phyloP scores from a whole-genome alignment of 2,113 vertebrate genomes.

The Pantherophis guttatus region DNA sequence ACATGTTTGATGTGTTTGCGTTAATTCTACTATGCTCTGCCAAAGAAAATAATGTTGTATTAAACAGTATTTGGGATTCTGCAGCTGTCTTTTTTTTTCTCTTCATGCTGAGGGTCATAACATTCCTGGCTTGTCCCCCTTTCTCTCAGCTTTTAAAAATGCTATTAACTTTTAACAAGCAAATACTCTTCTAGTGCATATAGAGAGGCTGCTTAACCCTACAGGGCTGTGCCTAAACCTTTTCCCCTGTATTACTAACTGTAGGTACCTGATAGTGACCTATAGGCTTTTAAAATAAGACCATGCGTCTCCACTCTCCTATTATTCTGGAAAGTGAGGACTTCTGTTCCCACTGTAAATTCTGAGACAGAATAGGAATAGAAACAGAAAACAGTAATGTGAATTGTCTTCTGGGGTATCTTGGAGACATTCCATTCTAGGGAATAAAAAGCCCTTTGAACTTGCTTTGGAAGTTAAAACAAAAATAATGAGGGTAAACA shows the following conservation, averaged over 20 bases:
- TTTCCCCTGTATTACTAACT: background rate
- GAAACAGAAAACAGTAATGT: constrained; percentile 8
- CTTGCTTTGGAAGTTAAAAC: constrained; percentile 22
- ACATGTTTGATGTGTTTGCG: background rate
- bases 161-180: constrained; percentile 32
- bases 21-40: background rate
- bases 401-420: background rate
- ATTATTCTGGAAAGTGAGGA: background rate
- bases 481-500: background rate
- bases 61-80: constrained; percentile 1
- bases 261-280: background rate
- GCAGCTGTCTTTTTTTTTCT: background rate
- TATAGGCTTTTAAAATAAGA: constrained; percentile 10
- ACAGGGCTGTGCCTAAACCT: background rate
- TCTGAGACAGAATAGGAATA: constrained; percentile 1
- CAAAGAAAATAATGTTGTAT: background rate
- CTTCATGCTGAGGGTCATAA: background rate
- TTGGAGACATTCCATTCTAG: background rate
- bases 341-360: background rate
- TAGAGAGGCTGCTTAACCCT: constrained; percentile 25
- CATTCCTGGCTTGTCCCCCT: background rate
- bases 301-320: background rate
- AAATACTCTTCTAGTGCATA: constrained; percentile 19
- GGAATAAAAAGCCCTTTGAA: background rate
- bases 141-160: constrained; percentile 23